Base-by-base conservation (phyloP, 1,140 invertebrate genomes). In the Chironomus striatipennis region DNA sequence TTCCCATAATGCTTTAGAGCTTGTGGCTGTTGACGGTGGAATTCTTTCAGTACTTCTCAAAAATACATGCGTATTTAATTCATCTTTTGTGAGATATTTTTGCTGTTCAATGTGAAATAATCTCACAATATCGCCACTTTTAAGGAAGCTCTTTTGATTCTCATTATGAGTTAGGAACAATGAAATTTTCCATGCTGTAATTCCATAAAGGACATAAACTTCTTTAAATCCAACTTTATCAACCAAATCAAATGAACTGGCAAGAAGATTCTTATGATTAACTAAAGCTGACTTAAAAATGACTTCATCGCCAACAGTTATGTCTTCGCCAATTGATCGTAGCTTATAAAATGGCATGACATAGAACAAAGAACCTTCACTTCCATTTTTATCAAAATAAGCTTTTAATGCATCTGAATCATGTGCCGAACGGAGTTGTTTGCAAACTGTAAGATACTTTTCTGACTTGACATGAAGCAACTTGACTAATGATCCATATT, bases 361-460 rank as follows among this genome's bases (percentile, higher is more conserved):
- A 79, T 98, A 98, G 82, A 99, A 96, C 98, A 98, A 99, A 1
- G 97, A 99, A 5, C 98, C 97, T 83, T 99, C 98, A 85, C 99
- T 99, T 0, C 98, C 98, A 80, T 95, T 94, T 18, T 92, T 90
- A 84, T 99, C 98, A 74, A 99, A 85, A 77, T 96, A 96, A 0
- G 99, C 97, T 73, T 97, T 86, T 96, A 99, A 99, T 0, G 98
- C 98, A 85, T 99, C 98, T 80, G 98, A 97, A 83, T 99, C 98
- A 21, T 98, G 85, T 75, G 98, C 85, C 0, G 98, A 98, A 83
- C 99, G 24, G 24, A 34, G 2, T 34, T 34, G 24, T 34, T 34
- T 34, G 1, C 2, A 99, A 5, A 98, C 97, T 15, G 98, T 99
- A 79, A 99, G 83, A 83, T 93, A 99, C 85, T 99, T 99, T 85